Percentiles rank a stretch among this genome's conserved stretches.
Conservation (phyloP, 2,113 vertebrate genomes). For the Formicarius rufipectus region DNA sequence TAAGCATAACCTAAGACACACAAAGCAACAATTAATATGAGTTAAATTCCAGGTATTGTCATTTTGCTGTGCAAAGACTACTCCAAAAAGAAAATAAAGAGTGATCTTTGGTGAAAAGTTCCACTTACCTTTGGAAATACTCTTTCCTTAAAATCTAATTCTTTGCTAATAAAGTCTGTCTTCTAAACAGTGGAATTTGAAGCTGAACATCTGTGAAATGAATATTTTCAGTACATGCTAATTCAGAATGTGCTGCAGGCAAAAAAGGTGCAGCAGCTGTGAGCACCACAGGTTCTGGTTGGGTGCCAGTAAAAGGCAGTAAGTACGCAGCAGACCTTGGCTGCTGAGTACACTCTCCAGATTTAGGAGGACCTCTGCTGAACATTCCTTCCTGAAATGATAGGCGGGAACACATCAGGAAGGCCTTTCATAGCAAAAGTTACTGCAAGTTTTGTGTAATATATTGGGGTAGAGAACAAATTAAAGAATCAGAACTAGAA, state of each 20-base stretch:
- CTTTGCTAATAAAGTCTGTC: not conserved
- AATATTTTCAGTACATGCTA: slow-evolving; percentile 56
- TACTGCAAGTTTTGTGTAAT: not conserved
- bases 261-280: slow-evolving; percentile 66
- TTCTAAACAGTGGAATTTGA: slow-evolving; percentile 35
- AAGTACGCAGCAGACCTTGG: not conserved
- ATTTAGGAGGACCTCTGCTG: not conserved
- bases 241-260: slow-evolving; percentile 56
- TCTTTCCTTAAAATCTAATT: not conserved
- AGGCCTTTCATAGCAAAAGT: not conserved
- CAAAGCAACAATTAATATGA: not conserved
- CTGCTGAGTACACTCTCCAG: not conserved
- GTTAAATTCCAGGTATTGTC: not conserved
- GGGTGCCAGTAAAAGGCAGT: slow-evolving; percentile 37
- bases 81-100: not conserved
- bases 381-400: not conserved
- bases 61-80: not conserved
- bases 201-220: slow-evolving; percentile 60
- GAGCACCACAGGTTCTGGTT: slow-evolving; percentile 58
- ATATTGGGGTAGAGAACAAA: not conserved
- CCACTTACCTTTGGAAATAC: not conserved
- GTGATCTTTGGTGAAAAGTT: not conserved
- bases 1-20: not conserved
- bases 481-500: not conserved
- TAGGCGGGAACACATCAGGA: not conserved